These are phyloP conservation scores for Brachypteracias leptosomus DNA, from an alignment of 2,113 vertebrate genomes.

Conservation along the genomic window DNA sequence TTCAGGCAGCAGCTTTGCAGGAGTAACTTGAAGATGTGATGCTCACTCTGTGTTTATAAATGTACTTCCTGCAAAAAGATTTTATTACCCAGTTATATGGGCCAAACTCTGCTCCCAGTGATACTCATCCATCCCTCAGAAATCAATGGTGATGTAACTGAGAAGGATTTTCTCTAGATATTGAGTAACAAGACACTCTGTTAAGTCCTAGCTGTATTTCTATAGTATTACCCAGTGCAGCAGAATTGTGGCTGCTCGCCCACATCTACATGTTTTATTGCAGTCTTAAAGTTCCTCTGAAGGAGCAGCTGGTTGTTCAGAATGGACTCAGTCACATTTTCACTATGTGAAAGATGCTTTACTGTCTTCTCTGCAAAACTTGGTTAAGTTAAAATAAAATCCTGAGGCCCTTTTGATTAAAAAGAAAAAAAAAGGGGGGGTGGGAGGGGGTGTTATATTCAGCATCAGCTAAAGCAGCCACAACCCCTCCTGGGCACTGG, in stretches of 20 bases:
- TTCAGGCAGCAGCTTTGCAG: slow-evolving; percentile 54
- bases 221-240: background rate
- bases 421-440: background rate
- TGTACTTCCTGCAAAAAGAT: slow-evolving; percentile 53
- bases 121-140: background rate
- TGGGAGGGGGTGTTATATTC: background rate
- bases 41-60: slow-evolving; percentile 49
- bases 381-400: background rate
- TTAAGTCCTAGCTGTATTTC: background rate
- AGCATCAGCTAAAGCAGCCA: background rate
- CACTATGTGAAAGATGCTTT: background rate
- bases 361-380: background rate
- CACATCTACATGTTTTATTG: background rate
- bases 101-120: slow-evolving; percentile 34
- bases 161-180: slow-evolving; percentile 4
- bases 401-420: background rate
- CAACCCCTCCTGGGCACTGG: background rate
- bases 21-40: slow-evolving; percentile 51
- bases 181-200: slow-evolving; percentile 17
- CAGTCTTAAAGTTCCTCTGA: background rate
- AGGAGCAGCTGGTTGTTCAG: background rate
- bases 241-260: background rate
- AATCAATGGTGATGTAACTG: slow-evolving; percentile 26
- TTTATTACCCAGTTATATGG: slow-evolving; percentile 30
- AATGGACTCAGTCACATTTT: fast-evolving